Evolutionary conservation across 2,888 invertebrate species (phyloP), one percentile per base, ranked within the genome.

Genomic region (Netelia inedita): DNA sequence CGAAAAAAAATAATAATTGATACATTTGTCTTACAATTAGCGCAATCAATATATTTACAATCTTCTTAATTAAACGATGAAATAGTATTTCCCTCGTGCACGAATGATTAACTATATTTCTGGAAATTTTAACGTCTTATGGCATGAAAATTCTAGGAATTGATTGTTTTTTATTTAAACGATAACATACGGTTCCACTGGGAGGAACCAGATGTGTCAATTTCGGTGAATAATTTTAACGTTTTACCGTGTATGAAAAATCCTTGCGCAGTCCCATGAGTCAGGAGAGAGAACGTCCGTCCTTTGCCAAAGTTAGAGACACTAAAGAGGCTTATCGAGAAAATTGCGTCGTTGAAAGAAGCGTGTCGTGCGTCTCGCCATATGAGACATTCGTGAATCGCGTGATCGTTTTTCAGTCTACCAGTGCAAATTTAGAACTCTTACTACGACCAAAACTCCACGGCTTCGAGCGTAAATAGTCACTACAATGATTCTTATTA

Each of bases 251-350:
- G 46, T 46, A 14, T 46, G 46, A 46, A 11, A 55, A 55, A 65
- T 43, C 71, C 28, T 43, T 16, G 63, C 43, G 10, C 9, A 57
- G 3, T 11, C 43, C 71, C 21, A 43, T 72, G 72, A 72, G 43
- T 79, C 65, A 79, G 28, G 28, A 14, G 57, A 57, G 28, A 11
- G 14, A 21, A 35, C 14, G n/a, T 19, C 14, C 41, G 19, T n/a
- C 50, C 59, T 61, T 80, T 68, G 73, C 73, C 75, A 82, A 63
- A 9, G 59, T n/a, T 35, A 6, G 23, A 57, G 21, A 73, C 1
- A 53, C 41, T 35, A 14, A 16, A 14, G 21, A 57, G 3, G 28
- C 46, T 68, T 65, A 43, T 57, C 63, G 28, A 3, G 46, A 28
- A 14, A 10, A 46, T 19, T 53, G 75, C 55, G 63, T 71, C 72